Percentiles rank a stretch among this genome's conserved stretches.
Conservation (phyloP, 2,888 invertebrate genomes). For the Brachyptera risi region DNA sequence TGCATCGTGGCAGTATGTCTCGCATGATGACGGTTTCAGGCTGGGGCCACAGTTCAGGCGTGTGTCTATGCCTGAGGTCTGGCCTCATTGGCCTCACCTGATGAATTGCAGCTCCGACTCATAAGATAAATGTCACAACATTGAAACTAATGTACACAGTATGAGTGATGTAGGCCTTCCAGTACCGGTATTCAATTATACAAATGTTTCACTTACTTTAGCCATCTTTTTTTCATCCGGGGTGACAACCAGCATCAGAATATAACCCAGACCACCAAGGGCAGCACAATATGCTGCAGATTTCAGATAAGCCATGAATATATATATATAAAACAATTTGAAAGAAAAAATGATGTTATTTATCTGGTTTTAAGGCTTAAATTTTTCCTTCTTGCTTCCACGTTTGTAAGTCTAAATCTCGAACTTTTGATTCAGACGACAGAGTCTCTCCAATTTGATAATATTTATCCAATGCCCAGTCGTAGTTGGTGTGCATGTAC, state of each 20-base stretch:
- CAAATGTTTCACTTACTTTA: conserved; percentile 43
- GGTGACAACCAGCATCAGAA: conserved; percentile 53
- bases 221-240: conserved; percentile 47
- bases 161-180: too few species aligned
- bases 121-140: too few species aligned
- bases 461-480: conserved; percentile 61
- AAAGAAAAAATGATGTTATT: too few species aligned
- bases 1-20: too few species aligned
- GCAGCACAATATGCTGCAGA: conserved; percentile 53
- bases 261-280: conserved; percentile 58
- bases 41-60: too few species aligned
- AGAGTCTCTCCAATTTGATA: conserved; percentile 64
- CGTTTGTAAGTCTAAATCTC: conserved; percentile 49
- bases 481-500: conserved; percentile 62
- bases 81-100: too few species aligned
- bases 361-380: too few species aligned
- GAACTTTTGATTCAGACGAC: conserved; percentile 44
- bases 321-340: not conserved
- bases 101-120: too few species aligned
- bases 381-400: conserved; percentile 55
- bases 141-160: too few species aligned
- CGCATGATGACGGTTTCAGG: too few species aligned
- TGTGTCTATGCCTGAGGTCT: too few species aligned
- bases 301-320: conserved; percentile 8
- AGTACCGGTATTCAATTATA: too few species aligned